Evolutionary conservation across 1,140 invertebrate species (phyloP).

Genomic region (Scaptomyza pallida): DNA sequence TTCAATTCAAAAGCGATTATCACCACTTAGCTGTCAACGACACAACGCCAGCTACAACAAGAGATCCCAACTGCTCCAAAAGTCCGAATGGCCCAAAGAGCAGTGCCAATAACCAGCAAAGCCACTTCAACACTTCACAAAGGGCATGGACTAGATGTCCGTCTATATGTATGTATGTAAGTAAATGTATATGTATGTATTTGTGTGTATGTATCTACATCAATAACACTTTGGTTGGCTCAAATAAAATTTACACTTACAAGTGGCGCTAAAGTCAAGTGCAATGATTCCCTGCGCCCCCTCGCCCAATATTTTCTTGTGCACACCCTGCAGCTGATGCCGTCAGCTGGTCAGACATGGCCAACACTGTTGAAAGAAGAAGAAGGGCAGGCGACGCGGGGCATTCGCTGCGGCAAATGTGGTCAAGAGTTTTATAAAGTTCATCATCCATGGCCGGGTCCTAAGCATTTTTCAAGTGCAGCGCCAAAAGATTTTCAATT

Average conservation of each 20-base stretch:
- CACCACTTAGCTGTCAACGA: constrained; percentile 78
- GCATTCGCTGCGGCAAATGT: constrained; percentile 66
- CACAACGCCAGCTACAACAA: constrained; percentile 60
- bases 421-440: constrained; percentile 80
- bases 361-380: constrained; percentile 46
- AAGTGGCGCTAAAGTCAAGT: constrained; percentile 80
- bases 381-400: neutral
- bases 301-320: neutral
- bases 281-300: constrained; percentile 34
- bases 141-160: constrained; percentile 44
- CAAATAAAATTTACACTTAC: constrained; percentile 81
- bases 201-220: constrained; percentile 30
- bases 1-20: constrained; percentile 82
- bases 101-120: constrained; percentile 57
- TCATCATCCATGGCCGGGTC: constrained; percentile 70
- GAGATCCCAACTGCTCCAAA: constrained; percentile 18
- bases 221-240: constrained; percentile 60
- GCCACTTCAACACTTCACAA: constrained; percentile 63
- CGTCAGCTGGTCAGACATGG: constrained; percentile 74
- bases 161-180: constrained; percentile 1
- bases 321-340: constrained; percentile 12
- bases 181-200: neutral
- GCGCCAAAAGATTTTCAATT: constrained; percentile 79
- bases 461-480: constrained; percentile 79
- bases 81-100: constrained; percentile 23